Conservation (phyloP, 2,888 invertebrate species). For the Amiota mariae region DNA sequence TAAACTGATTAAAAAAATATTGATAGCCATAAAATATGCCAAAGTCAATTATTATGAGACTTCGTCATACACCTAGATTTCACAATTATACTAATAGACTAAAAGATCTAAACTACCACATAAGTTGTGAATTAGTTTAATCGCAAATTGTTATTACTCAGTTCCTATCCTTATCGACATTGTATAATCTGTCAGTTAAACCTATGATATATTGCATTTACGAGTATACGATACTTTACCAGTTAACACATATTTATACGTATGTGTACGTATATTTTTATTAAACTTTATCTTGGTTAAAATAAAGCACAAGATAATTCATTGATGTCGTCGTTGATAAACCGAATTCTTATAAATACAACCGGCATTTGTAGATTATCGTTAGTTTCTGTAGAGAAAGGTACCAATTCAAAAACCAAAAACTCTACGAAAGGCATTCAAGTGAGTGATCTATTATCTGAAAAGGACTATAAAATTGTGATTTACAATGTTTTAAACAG, state of each 20-base stretch:
- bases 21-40: neutral
- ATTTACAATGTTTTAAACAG: neutral
- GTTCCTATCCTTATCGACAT: conserved; percentile 23
- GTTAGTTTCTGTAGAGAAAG: conserved; percentile 45
- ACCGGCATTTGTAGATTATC: conserved; percentile 22
- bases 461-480: neutral
- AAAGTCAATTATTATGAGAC: neutral
- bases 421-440: neutral
- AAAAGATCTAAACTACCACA: too few species aligned
- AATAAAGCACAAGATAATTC: conserved; percentile 59
- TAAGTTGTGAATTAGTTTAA: too few species aligned
- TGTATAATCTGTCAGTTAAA: conserved; percentile 49
- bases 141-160: neutral
- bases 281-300: conserved; percentile 51
- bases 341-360: conserved; percentile 49
- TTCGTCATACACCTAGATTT: neutral
- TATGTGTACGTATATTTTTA: neutral
- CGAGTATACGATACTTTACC: too few species aligned
- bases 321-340: conserved; percentile 27
- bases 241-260: neutral
- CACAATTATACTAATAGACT: neutral
- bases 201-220: conserved; percentile 43
- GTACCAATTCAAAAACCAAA: neutral
- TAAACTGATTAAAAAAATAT: neutral
- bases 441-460: conserved; percentile 5